These are phyloP conservation scores for Fratercula arctica DNA, from an alignment of 2,797 vertebrate genomes.

Conservation along the genomic window DNA sequence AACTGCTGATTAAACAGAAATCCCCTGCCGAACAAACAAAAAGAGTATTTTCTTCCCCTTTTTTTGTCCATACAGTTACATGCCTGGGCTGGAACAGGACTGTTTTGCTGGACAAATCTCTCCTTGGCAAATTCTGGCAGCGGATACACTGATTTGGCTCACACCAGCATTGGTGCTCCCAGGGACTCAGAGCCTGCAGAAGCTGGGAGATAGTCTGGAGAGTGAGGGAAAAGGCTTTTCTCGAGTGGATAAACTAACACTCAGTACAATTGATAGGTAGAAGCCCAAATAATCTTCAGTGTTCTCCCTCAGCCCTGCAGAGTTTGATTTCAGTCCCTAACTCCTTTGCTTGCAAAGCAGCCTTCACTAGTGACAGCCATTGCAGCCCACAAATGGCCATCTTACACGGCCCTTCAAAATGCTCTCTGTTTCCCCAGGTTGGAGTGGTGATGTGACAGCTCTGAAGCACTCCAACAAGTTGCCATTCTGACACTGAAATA, in stretches of 20 bases:
- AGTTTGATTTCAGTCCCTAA: neutral
- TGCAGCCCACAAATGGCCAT: neutral
- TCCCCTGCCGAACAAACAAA: conserved; percentile 21
- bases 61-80: neutral
- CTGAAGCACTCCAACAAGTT: neutral
- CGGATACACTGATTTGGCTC: neutral
- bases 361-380: neutral
- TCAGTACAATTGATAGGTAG: neutral
- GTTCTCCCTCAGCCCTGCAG: neutral
- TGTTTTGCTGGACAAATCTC: neutral
- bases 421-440: neutral
- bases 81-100: neutral
- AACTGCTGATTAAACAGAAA: conserved; percentile 66
- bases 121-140: neutral
- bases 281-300: neutral
- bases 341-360: neutral
- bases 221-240: neutral
- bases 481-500: neutral
- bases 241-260: neutral
- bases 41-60: conserved; percentile 3
- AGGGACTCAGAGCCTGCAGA: neutral
- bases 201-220: neutral
- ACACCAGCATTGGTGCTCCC: neutral
- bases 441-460: neutral
- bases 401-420: neutral